phyloP scores from a whole-genome alignment of 2,797 vertebrate genomes.

The Acanthurus leucopareius region DNA sequence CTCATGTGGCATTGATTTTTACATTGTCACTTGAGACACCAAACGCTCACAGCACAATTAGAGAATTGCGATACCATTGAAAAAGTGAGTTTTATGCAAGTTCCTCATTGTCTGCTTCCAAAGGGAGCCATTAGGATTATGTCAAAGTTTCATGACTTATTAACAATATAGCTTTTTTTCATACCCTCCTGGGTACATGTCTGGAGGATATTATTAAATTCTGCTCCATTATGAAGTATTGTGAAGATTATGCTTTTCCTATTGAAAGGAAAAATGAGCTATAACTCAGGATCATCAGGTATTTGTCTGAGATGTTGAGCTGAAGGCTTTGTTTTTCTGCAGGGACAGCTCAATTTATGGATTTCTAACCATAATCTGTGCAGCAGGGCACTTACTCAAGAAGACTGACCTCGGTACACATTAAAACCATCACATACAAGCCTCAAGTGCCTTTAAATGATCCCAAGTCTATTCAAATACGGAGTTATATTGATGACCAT shows the following conservation, averaged over 20 bases:
- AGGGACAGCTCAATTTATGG: conserved; percentile 50
- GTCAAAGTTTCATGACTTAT: conserved; percentile 53
- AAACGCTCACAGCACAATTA: conserved; percentile 41
- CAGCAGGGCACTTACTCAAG: conserved; percentile 43
- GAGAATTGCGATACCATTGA: conserved; percentile 22
- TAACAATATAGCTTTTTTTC: conserved; percentile 48
- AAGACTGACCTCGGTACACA: conserved; percentile 35
- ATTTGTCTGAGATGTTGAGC: conserved; percentile 31
- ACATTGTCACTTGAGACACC: conserved; percentile 8
- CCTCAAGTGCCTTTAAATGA: conserved; percentile 5
- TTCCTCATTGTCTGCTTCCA: conserved; percentile 43
- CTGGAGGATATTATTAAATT: conserved; percentile 52
- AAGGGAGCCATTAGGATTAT: conserved; percentile 45
- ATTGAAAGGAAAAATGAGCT: conserved; percentile 47
- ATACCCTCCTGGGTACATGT: conserved; percentile 24
- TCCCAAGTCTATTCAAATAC: not conserved
- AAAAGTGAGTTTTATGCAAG: conserved; percentile 34
- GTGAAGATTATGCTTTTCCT: conserved; percentile 39
- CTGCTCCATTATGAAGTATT: conserved; percentile 46
- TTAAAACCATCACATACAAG: conserved; percentile 10
- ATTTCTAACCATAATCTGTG: conserved; percentile 54
- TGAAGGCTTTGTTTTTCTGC: conserved; percentile 39
- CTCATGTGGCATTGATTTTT: conserved; percentile 45
- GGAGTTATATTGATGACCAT: not conserved
- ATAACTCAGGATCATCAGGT: conserved; percentile 46